Conservation (phyloP, 1,140 invertebrate genomes). For the Tetranychus cinnabarinus region DNA sequence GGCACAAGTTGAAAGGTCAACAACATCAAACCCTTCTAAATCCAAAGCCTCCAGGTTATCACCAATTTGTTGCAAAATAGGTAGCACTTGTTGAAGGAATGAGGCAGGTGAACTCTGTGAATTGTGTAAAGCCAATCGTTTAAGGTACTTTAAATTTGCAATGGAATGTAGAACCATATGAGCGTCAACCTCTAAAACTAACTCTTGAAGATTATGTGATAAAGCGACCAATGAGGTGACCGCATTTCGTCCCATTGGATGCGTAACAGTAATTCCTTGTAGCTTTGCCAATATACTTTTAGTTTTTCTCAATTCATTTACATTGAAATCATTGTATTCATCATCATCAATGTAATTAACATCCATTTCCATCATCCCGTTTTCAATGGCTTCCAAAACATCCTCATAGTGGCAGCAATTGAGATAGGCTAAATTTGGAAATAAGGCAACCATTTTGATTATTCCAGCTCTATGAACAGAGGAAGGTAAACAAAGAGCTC, state of each 20-base stretch:
- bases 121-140: conserved; percentile 10
- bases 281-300: neutral
- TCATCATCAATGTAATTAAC: neutral
- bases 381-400: conserved; percentile 11
- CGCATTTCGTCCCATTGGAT: conserved; percentile 10
- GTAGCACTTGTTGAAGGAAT: conserved; percentile 11
- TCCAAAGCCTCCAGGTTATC: conserved; percentile 7
- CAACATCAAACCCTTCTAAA: conserved; percentile 12
- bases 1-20: conserved; percentile 12
- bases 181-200: conserved; percentile 13
- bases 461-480: conserved; percentile 10
- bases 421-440: conserved; percentile 11
- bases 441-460: conserved; percentile 8
- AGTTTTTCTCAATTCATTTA: neutral
- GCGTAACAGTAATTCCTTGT: conserved; percentile 5
- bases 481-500: conserved; percentile 10
- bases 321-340: too few species aligned
- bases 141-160: conserved; percentile 4
- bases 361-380: neutral
- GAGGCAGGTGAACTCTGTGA: conserved; percentile 9
- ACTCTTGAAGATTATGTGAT: conserved; percentile 11
- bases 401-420: conserved; percentile 10
- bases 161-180: conserved; percentile 11
- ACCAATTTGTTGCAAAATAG: conserved; percentile 10
- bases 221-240: conserved; percentile 6